Evolutionary conservation across 2,888 invertebrate species (phyloP).

Genomic region (Marronus borbonicus): DNA sequence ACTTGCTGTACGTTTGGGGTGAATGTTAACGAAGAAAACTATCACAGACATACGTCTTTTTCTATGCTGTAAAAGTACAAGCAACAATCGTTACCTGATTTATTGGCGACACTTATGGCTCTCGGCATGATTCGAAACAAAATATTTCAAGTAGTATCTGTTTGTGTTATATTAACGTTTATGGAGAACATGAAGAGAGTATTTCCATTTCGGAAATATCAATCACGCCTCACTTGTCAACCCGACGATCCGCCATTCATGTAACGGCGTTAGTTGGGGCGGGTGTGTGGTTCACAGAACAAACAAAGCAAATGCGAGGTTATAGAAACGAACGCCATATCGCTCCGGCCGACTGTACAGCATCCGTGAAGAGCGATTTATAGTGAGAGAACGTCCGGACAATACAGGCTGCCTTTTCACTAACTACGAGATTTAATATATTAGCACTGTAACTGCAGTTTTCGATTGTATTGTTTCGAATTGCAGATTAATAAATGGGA

Average conservation of each 20-base stretch:
- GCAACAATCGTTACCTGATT: too few species aligned
- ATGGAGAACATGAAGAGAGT: too few species aligned
- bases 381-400: slow-evolving; percentile 18
- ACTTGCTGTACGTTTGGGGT: too few species aligned
- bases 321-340: not conserved
- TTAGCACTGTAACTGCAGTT: slow-evolving; percentile 10
- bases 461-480: slow-evolving; percentile 11
- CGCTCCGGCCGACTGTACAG: slow-evolving; percentile 3
- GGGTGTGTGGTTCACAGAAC: not conserved
- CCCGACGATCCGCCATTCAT: slow-evolving; percentile 50
- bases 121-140: too few species aligned
- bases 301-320: not conserved
- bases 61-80: too few species aligned
- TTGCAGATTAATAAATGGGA: slow-evolving; percentile 6
- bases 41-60: too few species aligned
- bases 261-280: slow-evolving; percentile 54
- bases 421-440: slow-evolving; percentile 20
- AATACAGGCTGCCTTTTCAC: not conserved
- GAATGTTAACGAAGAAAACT: too few species aligned
- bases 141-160: too few species aligned
- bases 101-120: too few species aligned
- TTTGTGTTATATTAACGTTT: too few species aligned
- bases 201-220: slow-evolving; percentile 47
- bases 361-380: slow-evolving; percentile 21
- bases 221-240: slow-evolving; percentile 56